Conservation (phyloP, 2,797 vertebrate genomes). For the Melanogrammus aeglefinus region DNA sequence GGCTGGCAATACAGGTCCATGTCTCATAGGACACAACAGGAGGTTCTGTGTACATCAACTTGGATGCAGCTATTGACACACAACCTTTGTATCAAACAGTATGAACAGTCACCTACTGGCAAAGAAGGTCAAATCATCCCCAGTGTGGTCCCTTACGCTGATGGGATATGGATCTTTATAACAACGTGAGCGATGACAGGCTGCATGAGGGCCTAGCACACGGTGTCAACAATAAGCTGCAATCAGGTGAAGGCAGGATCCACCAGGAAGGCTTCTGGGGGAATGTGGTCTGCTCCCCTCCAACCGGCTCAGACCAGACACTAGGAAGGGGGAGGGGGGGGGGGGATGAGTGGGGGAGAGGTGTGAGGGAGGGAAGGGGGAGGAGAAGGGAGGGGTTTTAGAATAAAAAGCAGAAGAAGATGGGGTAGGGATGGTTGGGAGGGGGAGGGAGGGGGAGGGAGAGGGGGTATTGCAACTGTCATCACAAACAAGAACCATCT, state of each 20-base stretch:
- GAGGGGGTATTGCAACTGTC: slow-evolving; percentile 75
- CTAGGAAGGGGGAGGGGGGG: slow-evolving; percentile 29
- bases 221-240: neutral
- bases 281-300: neutral
- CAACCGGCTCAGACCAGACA: neutral
- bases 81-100: neutral
- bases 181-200: neutral
- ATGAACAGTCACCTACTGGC: neutral
- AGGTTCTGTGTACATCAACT: neutral
- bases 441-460: neutral
- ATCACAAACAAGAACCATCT: slow-evolving; percentile 85
- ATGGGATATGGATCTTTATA: neutral
- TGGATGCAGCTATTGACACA: neutral
- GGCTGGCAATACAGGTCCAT: too few species aligned
- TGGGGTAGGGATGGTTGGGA: neutral
- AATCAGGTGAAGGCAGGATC: neutral
- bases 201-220: neutral
- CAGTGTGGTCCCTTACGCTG: neutral
- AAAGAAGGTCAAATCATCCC: neutral
- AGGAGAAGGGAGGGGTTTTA: neutral
- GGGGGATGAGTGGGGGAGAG: slow-evolving; percentile 4
- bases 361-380: neutral
- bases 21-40: neutral
- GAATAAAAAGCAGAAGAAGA: neutral
- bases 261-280: neutral